Percentiles rank a stretch among this genome's conserved stretches.
phyloP scores from a whole-genome alignment of 1,140 invertebrate species.

The Rhizoglyphus robini region DNA sequence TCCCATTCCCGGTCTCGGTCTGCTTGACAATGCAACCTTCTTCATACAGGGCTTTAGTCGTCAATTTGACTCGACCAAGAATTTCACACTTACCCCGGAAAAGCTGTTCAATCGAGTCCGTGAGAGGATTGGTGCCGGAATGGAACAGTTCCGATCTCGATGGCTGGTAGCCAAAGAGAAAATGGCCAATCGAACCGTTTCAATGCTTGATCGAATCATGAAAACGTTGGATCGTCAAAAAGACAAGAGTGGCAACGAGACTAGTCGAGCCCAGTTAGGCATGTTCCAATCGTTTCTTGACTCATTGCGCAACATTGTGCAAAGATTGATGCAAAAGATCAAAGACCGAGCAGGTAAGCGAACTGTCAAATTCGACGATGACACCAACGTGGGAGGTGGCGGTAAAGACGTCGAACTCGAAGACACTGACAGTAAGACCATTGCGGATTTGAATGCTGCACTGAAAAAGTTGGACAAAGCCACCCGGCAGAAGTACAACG shows the following conservation, averaged over 20 bases:
- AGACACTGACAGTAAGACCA: neutral
- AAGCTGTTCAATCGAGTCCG: neutral
- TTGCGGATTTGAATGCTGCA: neutral
- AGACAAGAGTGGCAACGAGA: slow-evolving; percentile 1
- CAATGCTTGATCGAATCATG: neutral
- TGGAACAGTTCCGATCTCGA: neutral
- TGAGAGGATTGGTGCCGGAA: neutral
- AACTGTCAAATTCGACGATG: neutral
- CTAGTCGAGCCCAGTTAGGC: neutral
- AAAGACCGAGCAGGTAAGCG: neutral
- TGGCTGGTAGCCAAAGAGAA: neutral
- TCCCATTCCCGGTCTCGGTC: neutral
- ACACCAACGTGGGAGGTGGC: neutral
- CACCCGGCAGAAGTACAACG: neutral
- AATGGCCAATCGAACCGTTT: neutral
- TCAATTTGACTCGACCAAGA: neutral
- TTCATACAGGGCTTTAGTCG: neutral
- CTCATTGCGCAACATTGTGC: neutral
- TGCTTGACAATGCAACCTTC: neutral
- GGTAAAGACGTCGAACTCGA: neutral
- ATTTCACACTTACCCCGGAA: neutral
- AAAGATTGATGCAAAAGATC: neutral
- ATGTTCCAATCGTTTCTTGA: neutral
- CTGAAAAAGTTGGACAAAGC: slow-evolving; percentile 3
- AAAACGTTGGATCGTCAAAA: neutral